Conservation (phyloP, 92 coral and sea anemone species). For the Zoanthus solanderi region DNA sequence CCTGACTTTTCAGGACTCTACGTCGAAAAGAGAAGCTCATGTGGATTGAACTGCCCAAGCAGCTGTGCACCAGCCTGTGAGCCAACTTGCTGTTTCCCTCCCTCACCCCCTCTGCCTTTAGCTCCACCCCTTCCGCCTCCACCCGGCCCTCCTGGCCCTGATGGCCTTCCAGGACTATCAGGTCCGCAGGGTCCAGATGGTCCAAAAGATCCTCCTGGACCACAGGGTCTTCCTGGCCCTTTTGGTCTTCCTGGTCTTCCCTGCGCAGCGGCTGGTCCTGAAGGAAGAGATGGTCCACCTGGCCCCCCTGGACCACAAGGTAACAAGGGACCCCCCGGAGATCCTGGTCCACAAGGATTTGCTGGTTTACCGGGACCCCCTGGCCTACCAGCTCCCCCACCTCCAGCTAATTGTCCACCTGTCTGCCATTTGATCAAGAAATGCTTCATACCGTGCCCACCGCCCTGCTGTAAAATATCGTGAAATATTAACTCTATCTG, state of each 20-base stretch:
- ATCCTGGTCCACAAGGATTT: slow-evolving; percentile 30
- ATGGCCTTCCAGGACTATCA: slow-evolving; percentile 68
- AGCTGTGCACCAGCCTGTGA: slow-evolving; percentile 39
- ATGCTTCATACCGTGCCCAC: slow-evolving; percentile 28
- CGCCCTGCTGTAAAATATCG: slow-evolving; percentile 32
- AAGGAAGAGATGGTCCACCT: slow-evolving; percentile 61
- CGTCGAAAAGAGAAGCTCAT: slow-evolving; percentile 13
- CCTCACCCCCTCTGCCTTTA: not conserved
- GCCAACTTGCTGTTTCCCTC: slow-evolving; percentile 29
- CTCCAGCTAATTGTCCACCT: slow-evolving; percentile 26
- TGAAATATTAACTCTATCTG: not conserved
- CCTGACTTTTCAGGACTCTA: slow-evolving; percentile 9
- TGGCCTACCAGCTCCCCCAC: slow-evolving; percentile 22
- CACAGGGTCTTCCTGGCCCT: slow-evolving; percentile 65
- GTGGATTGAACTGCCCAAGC: slow-evolving; percentile 21
- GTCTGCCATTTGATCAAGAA: slow-evolving; percentile 20
- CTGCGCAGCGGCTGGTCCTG: slow-evolving; percentile 68
- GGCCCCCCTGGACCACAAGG: slow-evolving; percentile 78
- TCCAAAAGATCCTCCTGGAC: slow-evolving; percentile 74
- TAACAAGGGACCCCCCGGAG: slow-evolving; percentile 39
- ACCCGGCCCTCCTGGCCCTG: slow-evolving; percentile 74
- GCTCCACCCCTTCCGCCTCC: slow-evolving; percentile 35
- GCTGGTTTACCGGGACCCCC: slow-evolving; percentile 26
- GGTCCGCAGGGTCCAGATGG: slow-evolving; percentile 76
- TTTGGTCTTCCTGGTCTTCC: slow-evolving; percentile 62